These are phyloP conservation scores for Heptranchias perlo DNA, from an alignment of 2,113 vertebrate genomes.

Conservation along the genomic window DNA sequence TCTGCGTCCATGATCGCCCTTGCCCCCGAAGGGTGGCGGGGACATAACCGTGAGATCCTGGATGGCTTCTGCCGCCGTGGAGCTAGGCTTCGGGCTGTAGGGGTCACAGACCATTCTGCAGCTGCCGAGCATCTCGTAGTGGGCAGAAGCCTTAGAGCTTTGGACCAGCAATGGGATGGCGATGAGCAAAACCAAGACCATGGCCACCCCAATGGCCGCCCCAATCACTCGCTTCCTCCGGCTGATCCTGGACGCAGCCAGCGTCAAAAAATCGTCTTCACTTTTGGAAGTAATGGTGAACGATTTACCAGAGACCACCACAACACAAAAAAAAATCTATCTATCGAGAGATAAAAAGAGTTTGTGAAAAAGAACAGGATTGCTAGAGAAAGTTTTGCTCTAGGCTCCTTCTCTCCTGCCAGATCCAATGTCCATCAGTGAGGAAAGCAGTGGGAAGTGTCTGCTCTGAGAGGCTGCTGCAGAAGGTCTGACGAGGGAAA, in stretches of 20 bases:
- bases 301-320: conserved; percentile 48
- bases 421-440: conserved; percentile 44
- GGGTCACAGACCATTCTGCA: conserved; percentile 87
- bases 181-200: conserved; percentile 86
- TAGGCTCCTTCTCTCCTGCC: conserved; percentile 44
- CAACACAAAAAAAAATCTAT: not conserved
- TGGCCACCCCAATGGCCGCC: conserved; percentile 84
- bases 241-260: conserved; percentile 85
- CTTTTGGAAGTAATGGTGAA: conserved; percentile 85
- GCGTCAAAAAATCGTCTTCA: conserved; percentile 86
- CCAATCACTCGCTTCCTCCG: conserved; percentile 85
- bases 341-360: not conserved
- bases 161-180: conserved; percentile 91
- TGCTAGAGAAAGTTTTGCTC: conserved; percentile 38
- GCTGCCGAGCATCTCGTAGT: conserved; percentile 82
- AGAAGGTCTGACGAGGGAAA: conserved; percentile 42
- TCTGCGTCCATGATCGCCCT: conserved; percentile 72
- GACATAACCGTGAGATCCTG: conserved; percentile 71
- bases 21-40: conserved; percentile 56
- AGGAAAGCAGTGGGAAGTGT: conserved; percentile 33
- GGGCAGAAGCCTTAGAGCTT: conserved; percentile 74
- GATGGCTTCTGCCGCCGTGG: conserved; percentile 58
- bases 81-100: conserved; percentile 60
- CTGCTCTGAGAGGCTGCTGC: conserved; percentile 35
- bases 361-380: not conserved